Evolutionary conservation across 2,113 vertebrate genomes (phyloP).

Genomic region (Drymodes brunneopygia): DNA sequence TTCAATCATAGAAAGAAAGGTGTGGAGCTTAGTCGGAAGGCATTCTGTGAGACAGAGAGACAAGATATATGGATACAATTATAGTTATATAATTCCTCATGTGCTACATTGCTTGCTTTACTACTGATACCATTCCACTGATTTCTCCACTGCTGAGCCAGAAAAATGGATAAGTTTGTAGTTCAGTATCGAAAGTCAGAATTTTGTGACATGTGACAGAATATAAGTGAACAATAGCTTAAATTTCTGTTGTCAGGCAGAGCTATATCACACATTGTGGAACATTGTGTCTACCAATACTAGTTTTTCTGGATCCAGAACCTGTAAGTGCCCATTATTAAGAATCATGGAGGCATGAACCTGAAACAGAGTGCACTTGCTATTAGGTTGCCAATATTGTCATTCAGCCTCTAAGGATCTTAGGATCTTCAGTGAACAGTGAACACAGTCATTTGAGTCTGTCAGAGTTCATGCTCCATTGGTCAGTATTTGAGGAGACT

Average conservation of each 20-base stretch:
- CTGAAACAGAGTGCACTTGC: not conserved
- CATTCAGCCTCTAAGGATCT: not conserved
- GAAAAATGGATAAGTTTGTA: not conserved
- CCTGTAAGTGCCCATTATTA: not conserved
- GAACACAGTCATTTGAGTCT: not conserved
- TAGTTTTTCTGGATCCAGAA: not conserved
- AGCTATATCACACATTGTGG: not conserved
- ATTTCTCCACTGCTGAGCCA: not conserved
- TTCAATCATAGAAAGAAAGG: not conserved
- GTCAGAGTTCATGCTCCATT: not conserved
- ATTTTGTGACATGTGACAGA: not conserved
- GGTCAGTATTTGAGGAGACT: not conserved
- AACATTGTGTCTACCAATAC: not conserved
- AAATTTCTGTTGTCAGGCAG: not conserved
- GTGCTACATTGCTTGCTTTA: not conserved
- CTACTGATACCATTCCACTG: not conserved
- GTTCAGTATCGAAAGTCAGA: not conserved
- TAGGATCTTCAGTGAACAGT: not conserved
- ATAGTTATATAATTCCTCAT: not conserved
- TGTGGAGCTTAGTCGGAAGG: not conserved
- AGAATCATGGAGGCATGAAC: not conserved
- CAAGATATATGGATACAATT: not conserved
- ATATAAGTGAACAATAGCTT: not conserved
- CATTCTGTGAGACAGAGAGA: not conserved
- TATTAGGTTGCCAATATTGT: not conserved